Base-by-base conservation (phyloP, 1,140 invertebrate genomes). In the Probaryconus sp. region DNA sequence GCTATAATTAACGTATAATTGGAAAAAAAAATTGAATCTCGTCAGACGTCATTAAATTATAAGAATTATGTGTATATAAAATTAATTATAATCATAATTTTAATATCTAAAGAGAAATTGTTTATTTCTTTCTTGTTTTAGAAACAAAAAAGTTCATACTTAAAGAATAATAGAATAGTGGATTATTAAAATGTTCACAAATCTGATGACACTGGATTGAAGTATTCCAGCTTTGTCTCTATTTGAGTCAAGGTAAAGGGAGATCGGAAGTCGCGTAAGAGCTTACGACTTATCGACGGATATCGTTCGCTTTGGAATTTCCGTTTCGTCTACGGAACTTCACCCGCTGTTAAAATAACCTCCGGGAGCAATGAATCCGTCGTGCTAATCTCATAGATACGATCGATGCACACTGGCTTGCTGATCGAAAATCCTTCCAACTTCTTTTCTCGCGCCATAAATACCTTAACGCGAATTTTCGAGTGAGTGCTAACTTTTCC, bases 271-370 rank as follows among this genome's bases (percentile, higher is more conserved):
- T 67, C 63, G 70, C 64, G 42, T 64, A 53, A 75, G 64, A 69
- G 71, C 64, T 61, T 43, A 69, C 64, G 58, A 64, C 65, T 75
- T 75, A 65, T 69, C 58, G 53, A 53, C 60, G 64, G 72, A 69
- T 69, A 69, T 69, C 72, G 53, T 37, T 74, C 58, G 48, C 56
- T 74, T 74, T 31, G 63, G 71, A 74, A 75, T 69, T 75, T 75
- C 64, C 64, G 64, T 75, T 75, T 65, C 65, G 53, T 75, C 53
- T 58, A 60, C 38, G 64, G 56, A 51, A 35, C 50, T 69, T 68
- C 37, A 48, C 21, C 42, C 38, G 64, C 53, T 69, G 56, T 63
- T 74, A 69, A 75, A 75, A 69, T 64, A 75, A 64, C 65, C 64
- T 60, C 58, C 60, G 45, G 47, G 72, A 58, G 58, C 72, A 69